Base-by-base conservation (phyloP, 2,113 vertebrate species). In the Hyperoodon ampullatus region DNA sequence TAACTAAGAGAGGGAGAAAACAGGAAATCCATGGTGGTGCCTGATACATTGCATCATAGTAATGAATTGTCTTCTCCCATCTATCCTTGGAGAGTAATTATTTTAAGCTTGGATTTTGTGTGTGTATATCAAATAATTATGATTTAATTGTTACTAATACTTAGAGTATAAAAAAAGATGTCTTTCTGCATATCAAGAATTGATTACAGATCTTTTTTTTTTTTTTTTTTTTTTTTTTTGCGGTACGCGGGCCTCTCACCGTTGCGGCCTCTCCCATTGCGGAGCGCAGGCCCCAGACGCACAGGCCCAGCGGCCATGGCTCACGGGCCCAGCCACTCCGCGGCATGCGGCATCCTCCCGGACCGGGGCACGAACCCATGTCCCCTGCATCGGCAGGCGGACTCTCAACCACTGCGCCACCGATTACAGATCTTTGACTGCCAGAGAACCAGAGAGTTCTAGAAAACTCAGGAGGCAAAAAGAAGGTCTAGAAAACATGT, bases 381-480 rank as follows among this genome's bases (percentile, higher is more conserved):
- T n/a, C n/a, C n/a, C n/a, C n/a, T n/a, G n/a, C n/a, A n/a, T n/a
- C n/a, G n/a, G n/a, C n/a, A n/a, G n/a, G n/a, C n/a, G n/a, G n/a
- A n/a, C n/a, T n/a, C n/a, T n/a, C n/a, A n/a, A n/a, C n/a, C n/a
- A n/a, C n/a, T n/a, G n/a, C n/a, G n/a, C n/a, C n/a, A n/a, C n/a
- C n/a, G 4, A 93, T 42, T 39, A 72, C 28, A 58, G 26, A 14
- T 94, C 24, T 96, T 30, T 78, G 26, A 85, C 1, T 88, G 3
- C 21, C 89, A 96, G 35, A 95, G 65, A 61, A 28, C 21, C 12
- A 94, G 1, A 94, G 1, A 85, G n/a, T 39, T 90, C 24, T 63
- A 63, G 35, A 94, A 93, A 92, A 61, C 70, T 86, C 24, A 90
- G 58, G n/a, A 87, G 8, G 8, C 42, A 92, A 89, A 95, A 88